Evolutionary conservation across 1,140 invertebrate species (phyloP).

Genomic region (Galendromus occidentalis): DNA sequence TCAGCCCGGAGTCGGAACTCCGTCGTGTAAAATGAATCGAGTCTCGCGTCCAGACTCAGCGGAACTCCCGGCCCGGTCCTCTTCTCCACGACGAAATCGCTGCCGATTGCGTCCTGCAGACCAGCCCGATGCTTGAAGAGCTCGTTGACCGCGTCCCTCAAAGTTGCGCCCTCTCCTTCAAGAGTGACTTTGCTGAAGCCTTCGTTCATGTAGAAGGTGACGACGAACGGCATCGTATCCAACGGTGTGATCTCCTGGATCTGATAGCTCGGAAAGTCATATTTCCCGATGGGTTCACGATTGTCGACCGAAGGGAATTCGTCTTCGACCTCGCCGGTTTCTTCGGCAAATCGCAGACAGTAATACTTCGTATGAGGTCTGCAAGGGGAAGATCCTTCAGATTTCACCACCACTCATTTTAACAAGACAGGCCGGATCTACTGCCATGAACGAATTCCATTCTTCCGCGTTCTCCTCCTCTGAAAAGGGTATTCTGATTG

Average conservation of each 20-base stretch:
- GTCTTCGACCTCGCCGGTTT: constrained; percentile 84
- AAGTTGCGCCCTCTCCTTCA: not conserved
- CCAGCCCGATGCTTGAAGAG: constrained; percentile 9
- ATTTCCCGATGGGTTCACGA: constrained; percentile 68
- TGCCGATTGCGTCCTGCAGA: constrained; percentile 19
- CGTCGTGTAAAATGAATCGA: constrained; percentile 26
- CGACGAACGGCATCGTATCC: not conserved
- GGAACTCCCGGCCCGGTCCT: constrained; percentile 27
- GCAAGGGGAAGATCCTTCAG: constrained; percentile 19
- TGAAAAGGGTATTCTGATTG: not conserved
- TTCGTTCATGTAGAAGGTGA: not conserved
- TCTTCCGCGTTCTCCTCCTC: not conserved
- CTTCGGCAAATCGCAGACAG: constrained; percentile 77
- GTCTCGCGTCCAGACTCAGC: constrained; percentile 26
- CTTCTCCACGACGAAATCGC: constrained; percentile 30
- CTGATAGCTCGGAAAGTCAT: constrained; percentile 72
- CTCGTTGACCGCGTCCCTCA: not conserved
- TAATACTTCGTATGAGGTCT: constrained; percentile 39
- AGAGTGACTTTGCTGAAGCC: not conserved
- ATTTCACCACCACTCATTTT: not conserved
- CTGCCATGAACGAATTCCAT: not conserved
- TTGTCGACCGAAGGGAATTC: constrained; percentile 78
- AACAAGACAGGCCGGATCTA: constrained; percentile 5
- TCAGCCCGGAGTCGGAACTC: constrained; percentile 30
- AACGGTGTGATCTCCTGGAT: constrained; percentile 42